phyloP scores from a whole-genome alignment of 2,797 vertebrate genomes.

The Galaxias olidus region DNA sequence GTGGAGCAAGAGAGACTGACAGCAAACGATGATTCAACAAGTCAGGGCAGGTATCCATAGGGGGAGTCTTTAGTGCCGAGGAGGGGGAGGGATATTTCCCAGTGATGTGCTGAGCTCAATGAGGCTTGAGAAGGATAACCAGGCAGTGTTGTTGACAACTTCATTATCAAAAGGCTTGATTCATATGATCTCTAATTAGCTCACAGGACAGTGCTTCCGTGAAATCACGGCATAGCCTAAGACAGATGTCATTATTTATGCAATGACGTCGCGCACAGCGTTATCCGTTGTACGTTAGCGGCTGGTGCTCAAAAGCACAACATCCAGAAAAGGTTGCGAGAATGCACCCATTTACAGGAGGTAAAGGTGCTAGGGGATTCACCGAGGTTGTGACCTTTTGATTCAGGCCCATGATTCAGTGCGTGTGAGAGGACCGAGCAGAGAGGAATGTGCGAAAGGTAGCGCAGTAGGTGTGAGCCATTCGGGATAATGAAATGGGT shows the following conservation, averaged over 20 bases:
- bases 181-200: background rate
- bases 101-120: slow-evolving; percentile 13
- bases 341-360: background rate
- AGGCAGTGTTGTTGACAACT: slow-evolving; percentile 2
- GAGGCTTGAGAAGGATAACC: slow-evolving; percentile 6
- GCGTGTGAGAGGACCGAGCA: background rate
- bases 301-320: too few species aligned
- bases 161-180: slow-evolving; percentile 15
- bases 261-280: too few species aligned
- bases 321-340: too few species aligned
- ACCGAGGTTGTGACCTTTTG: slow-evolving; percentile 46
- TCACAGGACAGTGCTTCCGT: background rate
- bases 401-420: slow-evolving; percentile 33
- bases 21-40: background rate
- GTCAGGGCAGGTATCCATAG: too few species aligned
- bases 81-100: background rate
- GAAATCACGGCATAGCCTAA: background rate
- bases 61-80: too few species aligned
- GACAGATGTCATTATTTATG: background rate
- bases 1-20: background rate
- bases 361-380: slow-evolving; percentile 29
- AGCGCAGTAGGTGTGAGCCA: background rate
- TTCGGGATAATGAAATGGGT: slow-evolving; percentile 8
- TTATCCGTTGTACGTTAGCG: too few species aligned
- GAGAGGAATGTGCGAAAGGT: background rate